A percentile compares a stretch with the other conserved stretches of the same genome.
phyloP scores from a whole-genome alignment of 35 echinoderm and acorn worm species.

The Acanthaster planci region DNA sequence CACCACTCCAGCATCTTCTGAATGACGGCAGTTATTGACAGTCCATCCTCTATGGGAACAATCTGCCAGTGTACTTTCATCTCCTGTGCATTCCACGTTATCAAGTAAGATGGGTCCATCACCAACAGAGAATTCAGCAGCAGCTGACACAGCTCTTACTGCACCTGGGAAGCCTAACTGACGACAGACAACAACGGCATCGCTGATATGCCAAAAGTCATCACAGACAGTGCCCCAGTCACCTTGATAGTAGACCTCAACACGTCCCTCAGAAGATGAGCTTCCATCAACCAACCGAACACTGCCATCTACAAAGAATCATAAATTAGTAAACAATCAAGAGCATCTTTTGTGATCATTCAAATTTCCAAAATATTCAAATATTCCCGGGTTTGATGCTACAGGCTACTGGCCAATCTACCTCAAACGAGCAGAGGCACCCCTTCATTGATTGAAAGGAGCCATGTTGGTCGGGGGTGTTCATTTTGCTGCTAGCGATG shows the following conservation, averaged over 20 bases:
- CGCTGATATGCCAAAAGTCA: slow-evolving; percentile 20
- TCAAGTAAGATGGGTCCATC: slow-evolving; percentile 22
- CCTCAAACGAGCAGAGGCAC: too few relatives aligned
- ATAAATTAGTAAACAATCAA: too few relatives aligned
- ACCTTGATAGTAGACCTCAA: slow-evolving; percentile 32
- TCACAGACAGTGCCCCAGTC: slow-evolving; percentile 55
- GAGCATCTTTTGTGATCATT: too few relatives aligned
- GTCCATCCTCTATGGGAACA: slow-evolving; percentile 26
- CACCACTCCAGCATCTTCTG: slow-evolving; percentile 45
- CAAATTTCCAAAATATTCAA: too few relatives aligned
- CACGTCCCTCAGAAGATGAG: background rate
- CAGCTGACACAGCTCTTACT: background rate
- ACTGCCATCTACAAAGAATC: too few relatives aligned
- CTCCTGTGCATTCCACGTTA: slow-evolving; percentile 30
- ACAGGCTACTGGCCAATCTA: too few relatives aligned
- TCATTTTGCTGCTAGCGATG: too few relatives aligned
- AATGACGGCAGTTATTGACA: slow-evolving; percentile 37
- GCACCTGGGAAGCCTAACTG: slow-evolving; percentile 31
- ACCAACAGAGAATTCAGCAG: background rate
- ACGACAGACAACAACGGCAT: slow-evolving; percentile 34
- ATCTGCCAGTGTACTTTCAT: background rate
- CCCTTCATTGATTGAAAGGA: too few relatives aligned
- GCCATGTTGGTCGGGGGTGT: too few relatives aligned
- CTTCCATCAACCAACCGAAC: background rate
- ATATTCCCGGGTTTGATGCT: too few relatives aligned